Evolutionary conservation across 2,888 invertebrate species (phyloP).

Genomic region (Eupithecia insigniata): DNA sequence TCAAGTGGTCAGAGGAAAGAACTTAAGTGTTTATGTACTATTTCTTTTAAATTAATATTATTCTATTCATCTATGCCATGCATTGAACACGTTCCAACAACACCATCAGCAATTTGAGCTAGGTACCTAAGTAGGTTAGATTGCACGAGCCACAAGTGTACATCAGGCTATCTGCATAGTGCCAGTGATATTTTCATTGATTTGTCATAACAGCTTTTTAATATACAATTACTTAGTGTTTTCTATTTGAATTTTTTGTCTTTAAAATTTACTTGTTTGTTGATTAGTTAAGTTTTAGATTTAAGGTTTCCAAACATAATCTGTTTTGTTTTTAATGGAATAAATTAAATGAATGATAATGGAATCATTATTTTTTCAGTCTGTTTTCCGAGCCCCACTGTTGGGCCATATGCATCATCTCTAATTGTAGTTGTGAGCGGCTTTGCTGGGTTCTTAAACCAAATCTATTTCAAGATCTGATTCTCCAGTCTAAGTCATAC

Average conservation of each 20-base stretch:
- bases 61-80: not conserved
- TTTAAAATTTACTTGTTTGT: no score
- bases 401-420: not conserved
- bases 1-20: conserved; percentile 46
- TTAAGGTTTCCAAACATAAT: no score
- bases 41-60: not conserved
- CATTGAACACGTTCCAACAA: not conserved
- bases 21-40: conserved; percentile 17
- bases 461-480: not conserved
- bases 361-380: not conserved
- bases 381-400: not conserved
- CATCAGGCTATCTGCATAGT: not conserved
- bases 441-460: no score
- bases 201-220: no score
- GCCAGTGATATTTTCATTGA: no score
- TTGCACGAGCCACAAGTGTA: not conserved
- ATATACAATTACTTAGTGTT: no score
- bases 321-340: no score
- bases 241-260: no score
- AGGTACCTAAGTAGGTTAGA: not conserved
- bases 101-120: not conserved
- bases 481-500: not conserved
- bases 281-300: no score
- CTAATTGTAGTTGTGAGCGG: no score
- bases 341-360: no score